phyloP scores from a whole-genome alignment of 2,113 vertebrate genomes.

The Pycnonotus jocosus region DNA sequence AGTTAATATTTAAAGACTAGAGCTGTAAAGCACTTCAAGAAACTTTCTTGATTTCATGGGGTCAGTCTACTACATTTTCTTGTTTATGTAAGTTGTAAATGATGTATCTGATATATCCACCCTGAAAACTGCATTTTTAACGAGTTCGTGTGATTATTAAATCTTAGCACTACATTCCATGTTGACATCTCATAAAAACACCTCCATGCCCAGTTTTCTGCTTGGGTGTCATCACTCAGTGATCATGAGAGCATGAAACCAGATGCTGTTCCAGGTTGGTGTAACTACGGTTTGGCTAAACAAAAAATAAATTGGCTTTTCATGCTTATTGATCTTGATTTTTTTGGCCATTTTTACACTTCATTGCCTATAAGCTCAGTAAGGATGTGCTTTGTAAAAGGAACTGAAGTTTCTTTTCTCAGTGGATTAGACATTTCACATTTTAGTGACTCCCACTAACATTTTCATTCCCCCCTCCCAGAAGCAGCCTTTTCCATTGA shows the following conservation, averaged over 20 bases:
- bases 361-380: constrained; percentile 42
- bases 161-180: neutral
- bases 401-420: constrained; percentile 55
- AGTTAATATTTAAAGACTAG: neutral
- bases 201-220: constrained; percentile 33
- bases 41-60: neutral
- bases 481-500: constrained; percentile 53
- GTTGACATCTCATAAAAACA: constrained; percentile 19
- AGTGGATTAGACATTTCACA: constrained; percentile 48
- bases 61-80: neutral
- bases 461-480: constrained; percentile 25
- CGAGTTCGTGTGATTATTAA: neutral
- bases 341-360: constrained; percentile 55
- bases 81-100: neutral
- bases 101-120: neutral
- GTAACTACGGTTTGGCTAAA: constrained; percentile 54
- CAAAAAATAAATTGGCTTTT: constrained; percentile 66
- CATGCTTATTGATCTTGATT: constrained; percentile 63
- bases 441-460: constrained; percentile 54
- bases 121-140: neutral
- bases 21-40: neutral
- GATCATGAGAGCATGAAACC: constrained; percentile 48
- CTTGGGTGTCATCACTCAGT: constrained; percentile 52
- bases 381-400: constrained; percentile 58
- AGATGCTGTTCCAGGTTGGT: constrained; percentile 28